Conservation (phyloP, 2,113 vertebrate genomes). For the Saguinus midas region DNA sequence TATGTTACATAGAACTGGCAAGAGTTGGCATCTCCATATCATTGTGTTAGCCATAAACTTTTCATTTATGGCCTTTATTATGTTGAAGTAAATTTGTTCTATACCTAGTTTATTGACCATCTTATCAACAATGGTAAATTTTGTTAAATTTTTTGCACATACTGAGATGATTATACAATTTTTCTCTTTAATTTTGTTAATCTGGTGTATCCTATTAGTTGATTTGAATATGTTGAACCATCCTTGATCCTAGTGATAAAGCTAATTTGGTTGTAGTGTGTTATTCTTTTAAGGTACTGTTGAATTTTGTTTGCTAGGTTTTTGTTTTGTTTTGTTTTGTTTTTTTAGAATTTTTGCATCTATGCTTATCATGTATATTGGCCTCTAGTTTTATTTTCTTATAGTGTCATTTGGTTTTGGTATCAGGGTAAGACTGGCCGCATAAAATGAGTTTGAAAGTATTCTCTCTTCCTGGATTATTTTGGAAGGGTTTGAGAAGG, state of each 20-base stretch:
- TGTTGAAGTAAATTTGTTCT: background rate
- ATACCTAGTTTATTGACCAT: background rate
- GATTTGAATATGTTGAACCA: background rate
- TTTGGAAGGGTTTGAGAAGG: background rate
- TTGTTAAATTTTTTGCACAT: background rate
- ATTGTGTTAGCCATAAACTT: background rate
- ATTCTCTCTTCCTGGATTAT: background rate
- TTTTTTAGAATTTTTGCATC: too few relatives aligned
- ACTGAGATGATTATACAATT: background rate
- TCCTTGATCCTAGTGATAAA: background rate
- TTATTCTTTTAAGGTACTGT: background rate
- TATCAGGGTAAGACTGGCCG: background rate
- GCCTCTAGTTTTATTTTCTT: background rate
- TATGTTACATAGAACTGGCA: background rate
- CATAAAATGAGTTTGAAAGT: background rate
- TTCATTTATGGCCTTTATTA: background rate
- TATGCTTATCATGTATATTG: background rate
- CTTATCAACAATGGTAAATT: background rate
- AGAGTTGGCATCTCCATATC: background rate
- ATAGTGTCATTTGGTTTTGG: background rate
- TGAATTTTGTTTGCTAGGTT: too few relatives aligned
- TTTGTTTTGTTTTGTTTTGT: too few relatives aligned
- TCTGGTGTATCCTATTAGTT: background rate
- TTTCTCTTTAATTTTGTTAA: background rate
- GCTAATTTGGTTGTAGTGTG: background rate